A percentile compares a stretch with the other conserved stretches of the same genome.
phyloP scores from a whole-genome alignment of 2,797 vertebrate species.

The Botia kubotai region DNA sequence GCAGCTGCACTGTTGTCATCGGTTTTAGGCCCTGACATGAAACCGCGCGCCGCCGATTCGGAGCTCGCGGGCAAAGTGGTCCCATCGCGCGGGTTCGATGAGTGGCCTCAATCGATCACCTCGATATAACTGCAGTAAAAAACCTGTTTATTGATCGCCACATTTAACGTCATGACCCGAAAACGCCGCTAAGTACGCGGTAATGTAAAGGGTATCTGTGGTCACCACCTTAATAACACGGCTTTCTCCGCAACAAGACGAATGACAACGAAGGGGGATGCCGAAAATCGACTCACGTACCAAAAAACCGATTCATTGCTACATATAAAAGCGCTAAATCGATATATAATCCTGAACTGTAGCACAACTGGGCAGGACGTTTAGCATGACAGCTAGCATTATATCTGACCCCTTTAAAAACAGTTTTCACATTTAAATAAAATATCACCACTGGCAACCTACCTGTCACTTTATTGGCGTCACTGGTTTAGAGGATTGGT shows the following conservation, averaged over 20 bases:
- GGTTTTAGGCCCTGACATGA: constrained; percentile 45
- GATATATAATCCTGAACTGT: background rate
- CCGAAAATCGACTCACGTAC: background rate
- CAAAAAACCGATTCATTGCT: background rate
- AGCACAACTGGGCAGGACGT: constrained; percentile 10
- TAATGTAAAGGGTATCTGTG: constrained; percentile 1
- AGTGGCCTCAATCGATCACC: background rate
- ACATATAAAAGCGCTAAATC: background rate
- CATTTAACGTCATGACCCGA: background rate
- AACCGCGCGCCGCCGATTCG: background rate
- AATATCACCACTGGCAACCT: constrained; percentile 12
- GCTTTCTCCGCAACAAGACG: background rate
- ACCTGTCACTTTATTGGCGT: constrained; percentile 51
- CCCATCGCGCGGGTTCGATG: constrained; percentile 1
- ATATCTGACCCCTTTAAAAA: constrained; percentile 22
- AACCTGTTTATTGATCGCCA: background rate
- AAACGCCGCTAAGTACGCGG: background rate
- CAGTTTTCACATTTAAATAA: background rate
- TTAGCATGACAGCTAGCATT: constrained; percentile 47
- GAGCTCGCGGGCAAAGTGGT: background rate
- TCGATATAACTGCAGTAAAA: background rate
- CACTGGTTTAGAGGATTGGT: constrained; percentile 3
- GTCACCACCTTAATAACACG: constrained; percentile 2
- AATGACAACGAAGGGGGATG: constrained; percentile 3
- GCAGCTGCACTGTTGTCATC: constrained; percentile 47